Conservation (phyloP, 1,140 invertebrate species). For the Ctenoplectra terminalis region DNA sequence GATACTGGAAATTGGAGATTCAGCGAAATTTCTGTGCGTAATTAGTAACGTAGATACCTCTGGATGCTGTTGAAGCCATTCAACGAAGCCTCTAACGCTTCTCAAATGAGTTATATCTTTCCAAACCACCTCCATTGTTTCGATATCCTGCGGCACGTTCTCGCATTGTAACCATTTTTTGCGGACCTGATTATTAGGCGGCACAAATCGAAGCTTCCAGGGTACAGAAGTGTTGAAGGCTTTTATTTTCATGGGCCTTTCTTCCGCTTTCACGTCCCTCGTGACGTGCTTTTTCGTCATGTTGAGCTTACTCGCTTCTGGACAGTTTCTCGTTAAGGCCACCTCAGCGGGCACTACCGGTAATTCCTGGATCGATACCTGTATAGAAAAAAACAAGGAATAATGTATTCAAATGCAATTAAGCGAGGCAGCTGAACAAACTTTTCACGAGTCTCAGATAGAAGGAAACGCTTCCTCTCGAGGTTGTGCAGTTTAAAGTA, state of each 20-base stretch:
- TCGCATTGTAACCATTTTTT: constrained; percentile 82
- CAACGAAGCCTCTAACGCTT: constrained; percentile 73
- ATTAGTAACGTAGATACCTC: constrained; percentile 50
- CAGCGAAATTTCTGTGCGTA: not conserved
- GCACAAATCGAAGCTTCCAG: constrained; percentile 80
- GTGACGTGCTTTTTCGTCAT: constrained; percentile 80
- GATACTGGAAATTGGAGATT: not conserved
- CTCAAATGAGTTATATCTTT: constrained; percentile 83
- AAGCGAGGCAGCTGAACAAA: constrained; percentile 21
- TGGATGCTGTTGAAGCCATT: constrained; percentile 71
- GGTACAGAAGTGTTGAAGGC: constrained; percentile 84
- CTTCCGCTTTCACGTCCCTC: constrained; percentile 81
- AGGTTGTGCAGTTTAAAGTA: constrained; percentile 8
- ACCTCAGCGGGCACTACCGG: constrained; percentile 71
- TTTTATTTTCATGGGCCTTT: constrained; percentile 72
- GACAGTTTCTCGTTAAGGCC: constrained; percentile 70
- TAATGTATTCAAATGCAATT: constrained; percentile 5
- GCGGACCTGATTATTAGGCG: constrained; percentile 81
- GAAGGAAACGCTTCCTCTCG: not conserved
- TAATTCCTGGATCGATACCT: constrained; percentile 73
- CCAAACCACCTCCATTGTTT: constrained; percentile 85
- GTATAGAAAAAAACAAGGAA: constrained; percentile 20
- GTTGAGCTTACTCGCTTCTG: constrained; percentile 77
- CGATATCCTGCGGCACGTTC: constrained; percentile 82
- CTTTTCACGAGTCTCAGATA: not conserved